Base-by-base conservation (phyloP, 2,797 vertebrate species). In the Falco cherrug region DNA sequence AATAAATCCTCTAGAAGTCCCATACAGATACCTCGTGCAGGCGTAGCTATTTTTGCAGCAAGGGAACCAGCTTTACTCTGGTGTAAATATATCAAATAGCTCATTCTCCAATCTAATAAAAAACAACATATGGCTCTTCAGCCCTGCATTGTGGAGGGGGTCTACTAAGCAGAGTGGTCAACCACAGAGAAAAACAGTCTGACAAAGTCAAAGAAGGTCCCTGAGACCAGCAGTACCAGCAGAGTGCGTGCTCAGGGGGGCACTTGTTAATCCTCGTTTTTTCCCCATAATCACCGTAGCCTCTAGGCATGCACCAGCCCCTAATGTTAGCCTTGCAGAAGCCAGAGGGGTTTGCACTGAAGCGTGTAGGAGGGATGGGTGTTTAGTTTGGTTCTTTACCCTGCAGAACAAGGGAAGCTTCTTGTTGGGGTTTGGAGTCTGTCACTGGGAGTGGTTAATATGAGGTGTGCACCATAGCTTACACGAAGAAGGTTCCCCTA, bases 401-500 rank as follows among this genome's bases (percentile, higher is more conserved):
- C 76, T 2, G 7, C 51, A 88, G 84, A 95, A 91, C 76, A 92
- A 79, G 94, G 87, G 89, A 68, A 96, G 65, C 73, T 95, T 84
- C 90, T 93, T 69, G 33, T 25, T 96, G 85, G 84, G 57, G 84
- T 90, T 95, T 97, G 88, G 74, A 96, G 88, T 64, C 88, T 87
- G 88, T 77, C 78, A 35, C 70, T 90, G 96, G 95, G 94, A 96
- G 91, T 93, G 95, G 95, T 89, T 95, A 95, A 76, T 21, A 22
- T 5, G 45, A 94, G 75, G 45, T 11, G 48, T 74, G 64, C 90
- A 87, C 1, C 22, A 51, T 67, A 93, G 33, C 39, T 93, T 96
- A 84, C 87, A 93, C 35, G 78, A 94, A 90, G 74, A 96, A 92
- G 92, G 81, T 85, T 96, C 61, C 90, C 71, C 78, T 87, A 97